Evolutionary conservation across 2,113 vertebrate genomes (phyloP), one percentile per base, ranked within the genome.

Genomic region (Haemorhous mexicanus): DNA sequence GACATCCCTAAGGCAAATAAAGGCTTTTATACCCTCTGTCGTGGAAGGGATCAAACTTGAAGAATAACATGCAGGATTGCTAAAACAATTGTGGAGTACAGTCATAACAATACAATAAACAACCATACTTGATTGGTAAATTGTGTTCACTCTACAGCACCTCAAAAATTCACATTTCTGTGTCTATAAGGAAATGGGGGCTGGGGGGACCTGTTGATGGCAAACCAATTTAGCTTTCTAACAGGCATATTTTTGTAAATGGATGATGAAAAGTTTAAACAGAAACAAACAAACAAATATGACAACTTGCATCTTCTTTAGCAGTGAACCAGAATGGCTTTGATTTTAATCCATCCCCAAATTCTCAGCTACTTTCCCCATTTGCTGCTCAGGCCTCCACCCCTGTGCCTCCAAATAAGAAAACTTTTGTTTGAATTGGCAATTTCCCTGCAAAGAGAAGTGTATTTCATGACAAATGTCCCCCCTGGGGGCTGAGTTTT

Each of bases 341-440:
- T 58, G 56, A 11, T 72, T 76, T 83, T 9, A 52, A 68, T 35
- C n/a, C 11, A 23, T 73, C 59, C 76, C 82, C 74, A 89, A 53
- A 80, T 91, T 94, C 69, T 91, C 82, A 64, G 59, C 66, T 63
- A 2, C 37, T 94, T 83, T 91, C 30, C 63, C 90, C 15, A 5
- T 74, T 85, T 52, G 16, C 50, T 92, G 75, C 59, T 77, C 88
- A 96, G 58, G 50, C 22, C 58, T 7, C 59, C 27, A 39, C 70
- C 30, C 44, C 21, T 86, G 20, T 55, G 84, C 62, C 75, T 84
- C 59, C 16, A 84, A 69, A 66, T 56, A n/a, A 61, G 43, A 70
- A 87, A 82, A 56, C 35, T 33, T 59, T 17, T 50, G 44, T 46
- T 59, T 44, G 77, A 95, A 61, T 22, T 59, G 79, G n/a, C 23